These are phyloP conservation scores for Channa striata DNA, from an alignment of 2,797 vertebrate genomes.

Conservation along the genomic window DNA sequence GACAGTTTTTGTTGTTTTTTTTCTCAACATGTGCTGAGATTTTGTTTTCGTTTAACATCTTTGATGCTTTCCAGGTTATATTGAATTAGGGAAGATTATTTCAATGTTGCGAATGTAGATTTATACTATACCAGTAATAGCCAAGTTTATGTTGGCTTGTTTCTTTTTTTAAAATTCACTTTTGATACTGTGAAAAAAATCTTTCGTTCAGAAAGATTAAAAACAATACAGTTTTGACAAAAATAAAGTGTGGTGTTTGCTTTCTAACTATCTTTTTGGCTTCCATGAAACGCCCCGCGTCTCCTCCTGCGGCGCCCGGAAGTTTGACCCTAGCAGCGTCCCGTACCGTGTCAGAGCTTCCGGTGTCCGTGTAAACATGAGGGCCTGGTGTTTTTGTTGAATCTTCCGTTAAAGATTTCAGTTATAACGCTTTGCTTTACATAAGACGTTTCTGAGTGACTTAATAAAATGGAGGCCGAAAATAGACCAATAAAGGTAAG, in stretches of 20 bases:
- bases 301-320: neutral
- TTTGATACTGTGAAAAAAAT: slow-evolving; percentile 97
- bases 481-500: slow-evolving; percentile 76
- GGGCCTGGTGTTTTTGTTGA: neutral
- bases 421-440: accelerated
- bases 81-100: slow-evolving; percentile 86
- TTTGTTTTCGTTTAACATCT: slow-evolving; percentile 82
- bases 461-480: slow-evolving; percentile 81
- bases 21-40: slow-evolving; percentile 73
- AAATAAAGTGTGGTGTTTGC: slow-evolving; percentile 79
- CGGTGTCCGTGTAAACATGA: slow-evolving; percentile 52
- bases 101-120: slow-evolving; percentile 90
- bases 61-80: slow-evolving; percentile 90
- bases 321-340: slow-evolving; percentile 46
- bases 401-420: accelerated
- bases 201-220: slow-evolving; percentile 94
- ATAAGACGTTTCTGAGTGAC: no score
- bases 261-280: slow-evolving; percentile 51
- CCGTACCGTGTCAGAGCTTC: slow-evolving; percentile 41
- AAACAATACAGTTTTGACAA: slow-evolving; percentile 92
- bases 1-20: slow-evolving; percentile 62
- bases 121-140: slow-evolving; percentile 88
- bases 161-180: slow-evolving; percentile 87
- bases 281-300: neutral
- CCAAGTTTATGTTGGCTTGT: slow-evolving; percentile 88